A percentile compares a stretch with the other conserved stretches of the same genome.
Conservation (phyloP, 2,888 invertebrate genomes). For the Malthinus flaveolus region DNA sequence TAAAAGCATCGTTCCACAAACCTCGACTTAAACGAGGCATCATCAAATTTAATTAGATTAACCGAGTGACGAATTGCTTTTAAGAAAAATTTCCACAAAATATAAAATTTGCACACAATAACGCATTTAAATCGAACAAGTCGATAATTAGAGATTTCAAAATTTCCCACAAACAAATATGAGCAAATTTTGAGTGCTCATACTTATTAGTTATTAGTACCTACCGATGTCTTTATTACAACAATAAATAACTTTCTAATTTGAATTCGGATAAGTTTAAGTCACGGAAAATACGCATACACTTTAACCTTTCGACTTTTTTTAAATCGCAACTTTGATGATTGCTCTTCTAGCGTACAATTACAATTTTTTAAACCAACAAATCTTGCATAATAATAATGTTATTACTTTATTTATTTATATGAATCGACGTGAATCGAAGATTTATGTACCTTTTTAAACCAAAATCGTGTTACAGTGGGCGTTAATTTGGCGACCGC, state of each 20-base stretch:
- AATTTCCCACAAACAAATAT: conserved; percentile 17
- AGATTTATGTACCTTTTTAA: too few relatives aligned
- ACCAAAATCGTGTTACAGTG: too few relatives aligned
- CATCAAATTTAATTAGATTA: conserved; percentile 10
- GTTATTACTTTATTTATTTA: too few relatives aligned
- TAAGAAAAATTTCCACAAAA: not conserved
- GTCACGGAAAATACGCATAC: conserved; percentile 8
- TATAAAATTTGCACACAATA: conserved; percentile 13
- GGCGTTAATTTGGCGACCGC: too few relatives aligned
- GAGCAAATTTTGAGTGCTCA: conserved; percentile 13
- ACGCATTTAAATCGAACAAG: not conserved
- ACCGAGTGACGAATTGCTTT: not conserved
- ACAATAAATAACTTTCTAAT: conserved; percentile 13
- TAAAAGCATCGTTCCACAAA: conserved; percentile 9
- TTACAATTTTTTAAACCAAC: too few relatives aligned
- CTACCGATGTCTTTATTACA: conserved; percentile 15
- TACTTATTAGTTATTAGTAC: too few relatives aligned
- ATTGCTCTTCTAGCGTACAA: not conserved
- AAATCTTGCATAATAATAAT: too few relatives aligned
- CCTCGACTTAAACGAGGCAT: conserved; percentile 5
- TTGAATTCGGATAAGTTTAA: conserved; percentile 15
- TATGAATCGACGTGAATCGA: too few relatives aligned
- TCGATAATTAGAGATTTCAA: conserved; percentile 6
- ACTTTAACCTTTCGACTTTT: not conserved
- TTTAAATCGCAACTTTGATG: conserved; percentile 16